A percentile compares a stretch with the other conserved stretches of the same genome.
These are phyloP conservation scores for Lepeophtheirus nordmannii DNA, from an alignment of 2,888 invertebrate species.

Conservation along the genomic window DNA sequence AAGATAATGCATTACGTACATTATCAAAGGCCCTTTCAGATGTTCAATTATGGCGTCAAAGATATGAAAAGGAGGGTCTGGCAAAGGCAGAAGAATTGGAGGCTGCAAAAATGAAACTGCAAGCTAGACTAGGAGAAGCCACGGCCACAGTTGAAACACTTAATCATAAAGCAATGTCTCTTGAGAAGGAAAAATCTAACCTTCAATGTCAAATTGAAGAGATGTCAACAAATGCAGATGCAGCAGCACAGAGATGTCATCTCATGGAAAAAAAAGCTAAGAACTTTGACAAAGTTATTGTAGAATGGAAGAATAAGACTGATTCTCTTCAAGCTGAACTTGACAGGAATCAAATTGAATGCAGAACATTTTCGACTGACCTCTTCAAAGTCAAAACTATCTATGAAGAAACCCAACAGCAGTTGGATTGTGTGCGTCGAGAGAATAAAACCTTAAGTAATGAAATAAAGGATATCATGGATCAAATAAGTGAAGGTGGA, in stretches of 20 bases:
- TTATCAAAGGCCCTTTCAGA: conserved; percentile 96
- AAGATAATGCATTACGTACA: conserved; percentile 95
- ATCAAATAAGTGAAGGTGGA: conserved; percentile 98
- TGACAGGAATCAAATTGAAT: conserved; percentile 96
- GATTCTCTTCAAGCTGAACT: conserved; percentile 92
- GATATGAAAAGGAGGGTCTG: conserved; percentile 94
- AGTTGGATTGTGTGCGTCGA: conserved; percentile 88
- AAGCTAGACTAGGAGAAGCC: conserved; percentile 88
- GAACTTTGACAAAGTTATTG: conserved; percentile 98
- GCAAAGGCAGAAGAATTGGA: conserved; percentile 45
- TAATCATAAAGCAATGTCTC: conserved; percentile 86
- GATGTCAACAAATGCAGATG: conserved; percentile 89
- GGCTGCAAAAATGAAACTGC: conserved; percentile 50
- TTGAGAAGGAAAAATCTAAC: conserved; percentile 67
- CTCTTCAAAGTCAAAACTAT: conserved; percentile 93
- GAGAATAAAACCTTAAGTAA: conserved; percentile 99
- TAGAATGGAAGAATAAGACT: conserved; percentile 98
- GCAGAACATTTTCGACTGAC: conserved; percentile 97
- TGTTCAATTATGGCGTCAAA: conserved; percentile 90
- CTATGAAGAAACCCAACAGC: conserved; percentile 91
- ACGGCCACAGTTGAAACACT: conserved; percentile 93
- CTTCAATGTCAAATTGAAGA: conserved; percentile 63
- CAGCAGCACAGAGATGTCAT: conserved; percentile 83
- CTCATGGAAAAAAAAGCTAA: conserved; percentile 99
- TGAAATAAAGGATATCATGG: conserved; percentile 97